phyloP scores from a whole-genome alignment of 2,888 invertebrate genomes.

The Leucozona laternaria region DNA sequence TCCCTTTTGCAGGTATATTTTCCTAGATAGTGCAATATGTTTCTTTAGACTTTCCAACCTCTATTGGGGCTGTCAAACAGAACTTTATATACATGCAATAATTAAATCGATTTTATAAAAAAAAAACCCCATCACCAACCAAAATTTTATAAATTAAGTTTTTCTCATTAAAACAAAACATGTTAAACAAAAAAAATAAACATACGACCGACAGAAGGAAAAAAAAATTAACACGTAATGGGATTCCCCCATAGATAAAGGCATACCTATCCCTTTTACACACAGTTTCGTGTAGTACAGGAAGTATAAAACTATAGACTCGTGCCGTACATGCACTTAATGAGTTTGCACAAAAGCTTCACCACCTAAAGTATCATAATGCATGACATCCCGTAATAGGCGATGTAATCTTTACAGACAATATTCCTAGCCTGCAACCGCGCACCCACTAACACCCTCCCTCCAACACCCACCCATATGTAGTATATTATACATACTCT shows the following conservation, averaged over 20 bases:
- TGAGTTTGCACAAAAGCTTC: constrained; percentile 54
- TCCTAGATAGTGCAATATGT: background rate
- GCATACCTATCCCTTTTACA: background rate
- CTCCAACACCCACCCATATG: background rate
- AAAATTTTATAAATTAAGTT: constrained; percentile 7
- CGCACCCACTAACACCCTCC: background rate
- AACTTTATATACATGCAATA: constrained; percentile 1
- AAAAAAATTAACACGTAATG: constrained; percentile 22
- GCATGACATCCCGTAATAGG: constrained; percentile 50
- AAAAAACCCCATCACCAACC: background rate
- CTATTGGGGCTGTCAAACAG: constrained; percentile 2
- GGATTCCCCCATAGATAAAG: background rate
- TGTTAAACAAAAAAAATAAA: background rate
- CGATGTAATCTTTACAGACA: constrained; percentile 49
- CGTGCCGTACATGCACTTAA: constrained; percentile 36
- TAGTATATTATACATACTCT: constrained; percentile 81
- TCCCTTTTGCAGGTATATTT: background rate
- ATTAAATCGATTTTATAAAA: constrained; percentile 8
- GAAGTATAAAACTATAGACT: constrained; percentile 6
- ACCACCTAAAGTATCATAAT: constrained; percentile 43
- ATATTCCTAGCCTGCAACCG: constrained; percentile 5
- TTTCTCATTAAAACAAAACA: constrained; percentile 6
- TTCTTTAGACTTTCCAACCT: background rate
- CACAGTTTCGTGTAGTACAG: background rate
- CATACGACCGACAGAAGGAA: background rate